These are phyloP conservation scores for Monopis laevigella DNA, from an alignment of 2,888 invertebrate species.

Conservation along the genomic window DNA sequence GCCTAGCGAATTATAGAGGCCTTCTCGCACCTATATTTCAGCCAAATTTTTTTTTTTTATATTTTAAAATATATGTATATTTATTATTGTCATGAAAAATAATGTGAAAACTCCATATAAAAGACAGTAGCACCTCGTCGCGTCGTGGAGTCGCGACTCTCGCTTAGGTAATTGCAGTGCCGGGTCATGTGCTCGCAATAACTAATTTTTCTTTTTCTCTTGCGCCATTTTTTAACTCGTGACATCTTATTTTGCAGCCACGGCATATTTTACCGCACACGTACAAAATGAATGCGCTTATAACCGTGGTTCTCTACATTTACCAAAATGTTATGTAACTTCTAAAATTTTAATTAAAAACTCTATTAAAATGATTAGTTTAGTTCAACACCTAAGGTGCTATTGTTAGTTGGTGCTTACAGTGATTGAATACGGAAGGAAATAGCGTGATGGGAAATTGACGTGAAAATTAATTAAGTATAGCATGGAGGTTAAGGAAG, in stretches of 20 bases:
- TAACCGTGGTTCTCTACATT: background rate
- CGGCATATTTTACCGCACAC: slow-evolving; percentile 32
- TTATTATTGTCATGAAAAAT: too few relatives aligned
- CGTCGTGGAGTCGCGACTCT: slow-evolving; percentile 21
- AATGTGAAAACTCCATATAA: too few relatives aligned
- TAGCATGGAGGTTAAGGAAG: background rate
- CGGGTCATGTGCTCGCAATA: slow-evolving; percentile 32
- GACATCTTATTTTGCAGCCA: slow-evolving; percentile 43
- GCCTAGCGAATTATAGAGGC: too few relatives aligned
- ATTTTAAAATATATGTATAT: too few relatives aligned
- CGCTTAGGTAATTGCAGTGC: slow-evolving; percentile 32
- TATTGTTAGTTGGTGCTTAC: background rate
- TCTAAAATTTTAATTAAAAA: background rate
- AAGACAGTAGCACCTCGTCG: slow-evolving; percentile 14
- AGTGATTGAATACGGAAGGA: slow-evolving; percentile 3
- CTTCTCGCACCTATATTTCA: too few relatives aligned
- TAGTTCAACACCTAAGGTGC: background rate
- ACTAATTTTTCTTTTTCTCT: slow-evolving; percentile 37
- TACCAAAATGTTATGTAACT: background rate
- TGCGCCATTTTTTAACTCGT: slow-evolving; percentile 39
- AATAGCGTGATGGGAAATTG: slow-evolving; percentile 3
- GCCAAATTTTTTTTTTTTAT: too few relatives aligned
- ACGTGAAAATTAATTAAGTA: slow-evolving; percentile 5
- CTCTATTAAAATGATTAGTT: background rate
- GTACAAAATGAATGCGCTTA: slow-evolving; percentile 26